A percentile compares a stretch with the other conserved stretches of the same genome.
Evolutionary conservation across 2,113 vertebrate species (phyloP).

Genomic region (Mesitornis unicolor): DNA sequence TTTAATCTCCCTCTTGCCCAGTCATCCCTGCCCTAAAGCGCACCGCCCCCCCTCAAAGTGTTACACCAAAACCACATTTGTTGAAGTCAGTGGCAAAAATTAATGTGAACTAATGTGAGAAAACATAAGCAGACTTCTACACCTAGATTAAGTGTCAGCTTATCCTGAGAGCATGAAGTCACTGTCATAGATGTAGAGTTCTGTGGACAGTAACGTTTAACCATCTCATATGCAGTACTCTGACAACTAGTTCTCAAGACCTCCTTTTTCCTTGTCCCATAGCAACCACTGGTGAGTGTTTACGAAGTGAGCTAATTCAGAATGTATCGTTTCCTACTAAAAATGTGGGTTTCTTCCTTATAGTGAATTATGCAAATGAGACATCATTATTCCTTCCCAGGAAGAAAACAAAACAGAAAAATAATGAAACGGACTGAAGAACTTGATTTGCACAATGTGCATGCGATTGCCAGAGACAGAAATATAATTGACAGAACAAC

Average conservation of each 20-base stretch:
- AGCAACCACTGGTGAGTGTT: neutral
- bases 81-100: neutral
- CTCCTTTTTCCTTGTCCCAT: neutral
- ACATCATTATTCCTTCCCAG: neutral
- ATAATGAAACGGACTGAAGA: neutral
- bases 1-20: neutral
- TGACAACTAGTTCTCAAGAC: neutral
- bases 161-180: neutral
- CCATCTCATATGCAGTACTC: neutral
- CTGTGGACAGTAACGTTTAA: neutral
- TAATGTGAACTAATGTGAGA: neutral
- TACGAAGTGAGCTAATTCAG: neutral
- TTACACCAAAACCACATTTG: neutral
- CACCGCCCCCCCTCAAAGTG: fast-evolving
- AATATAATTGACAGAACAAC: neutral
- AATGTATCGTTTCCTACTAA: neutral
- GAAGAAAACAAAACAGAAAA: neutral
- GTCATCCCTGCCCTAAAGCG: fast-evolving
- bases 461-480: neutral
- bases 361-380: neutral
- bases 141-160: neutral
- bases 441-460: neutral
- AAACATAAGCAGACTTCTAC: neutral
- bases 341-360: neutral
- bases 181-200: neutral